These are phyloP conservation scores for Desoria tigrina DNA, from an alignment of 2,888 invertebrate species.

Conservation along the genomic window DNA sequence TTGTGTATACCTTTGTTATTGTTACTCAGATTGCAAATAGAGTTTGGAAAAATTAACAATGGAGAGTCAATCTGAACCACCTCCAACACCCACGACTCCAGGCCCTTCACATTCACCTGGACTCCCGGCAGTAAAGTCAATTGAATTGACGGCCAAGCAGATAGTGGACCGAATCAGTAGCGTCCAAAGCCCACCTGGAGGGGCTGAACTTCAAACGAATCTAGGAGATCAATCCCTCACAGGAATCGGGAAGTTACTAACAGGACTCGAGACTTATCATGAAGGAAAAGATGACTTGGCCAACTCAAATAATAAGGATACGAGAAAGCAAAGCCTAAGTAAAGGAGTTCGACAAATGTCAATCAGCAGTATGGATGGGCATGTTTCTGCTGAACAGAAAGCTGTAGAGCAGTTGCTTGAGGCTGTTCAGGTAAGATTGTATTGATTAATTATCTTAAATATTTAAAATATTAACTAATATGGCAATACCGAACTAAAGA, in stretches of 20 bases:
- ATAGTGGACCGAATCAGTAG: conserved; percentile 51
- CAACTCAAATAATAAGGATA: conserved; percentile 2
- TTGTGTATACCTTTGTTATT: no score
- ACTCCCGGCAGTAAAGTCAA: conserved; percentile 39
- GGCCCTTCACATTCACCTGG: no score
- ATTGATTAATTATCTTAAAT: not conserved
- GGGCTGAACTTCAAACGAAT: not conserved
- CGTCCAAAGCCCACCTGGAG: not conserved
- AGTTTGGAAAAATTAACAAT: no score
- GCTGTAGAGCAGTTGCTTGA: conserved; percentile 43
- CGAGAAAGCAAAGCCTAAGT: not conserved
- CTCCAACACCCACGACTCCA: no score
- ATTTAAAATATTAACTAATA: no score
- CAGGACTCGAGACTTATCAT: not conserved
- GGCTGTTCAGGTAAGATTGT: conserved; percentile 38
- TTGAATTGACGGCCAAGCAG: conserved; percentile 52
- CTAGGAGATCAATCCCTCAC: not conserved
- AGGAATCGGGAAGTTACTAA: not conserved
- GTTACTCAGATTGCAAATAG: no score
- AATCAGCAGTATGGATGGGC: conserved; percentile 2
- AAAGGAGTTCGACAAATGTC: not conserved
- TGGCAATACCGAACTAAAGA: no score
- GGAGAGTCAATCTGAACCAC: no score
- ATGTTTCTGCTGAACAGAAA: conserved; percentile 36
- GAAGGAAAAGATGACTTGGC: conserved; percentile 23